Conservation (phyloP, 2,113 vertebrate species). For the Bothrops jararaca region DNA sequence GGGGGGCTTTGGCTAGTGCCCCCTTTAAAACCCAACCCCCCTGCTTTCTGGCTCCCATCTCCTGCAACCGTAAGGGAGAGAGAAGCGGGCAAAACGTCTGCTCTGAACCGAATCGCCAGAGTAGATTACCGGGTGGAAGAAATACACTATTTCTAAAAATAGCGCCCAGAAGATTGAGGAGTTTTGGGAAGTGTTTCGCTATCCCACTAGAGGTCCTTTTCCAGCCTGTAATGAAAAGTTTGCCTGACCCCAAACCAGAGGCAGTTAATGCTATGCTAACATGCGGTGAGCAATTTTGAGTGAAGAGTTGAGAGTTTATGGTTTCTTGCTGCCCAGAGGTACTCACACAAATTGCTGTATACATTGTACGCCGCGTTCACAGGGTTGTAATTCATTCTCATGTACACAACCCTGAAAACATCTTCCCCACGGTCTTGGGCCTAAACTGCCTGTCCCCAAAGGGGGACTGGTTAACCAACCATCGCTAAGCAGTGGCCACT, state of each 20-base stretch:
- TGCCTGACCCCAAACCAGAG: slow-evolving; percentile 52
- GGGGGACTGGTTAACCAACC: slow-evolving; percentile 12
- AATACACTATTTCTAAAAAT: slow-evolving; percentile 20
- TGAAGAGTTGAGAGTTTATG: slow-evolving; percentile 7
- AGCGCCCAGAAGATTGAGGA: slow-evolving; percentile 36
- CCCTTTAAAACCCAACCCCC: background rate
- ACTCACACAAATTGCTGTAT: slow-evolving; percentile 22
- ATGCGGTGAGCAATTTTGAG: slow-evolving; percentile 29
- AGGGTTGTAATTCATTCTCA: background rate
- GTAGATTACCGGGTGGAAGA: background rate
- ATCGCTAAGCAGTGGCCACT: slow-evolving; percentile 6
- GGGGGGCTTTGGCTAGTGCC: too few species aligned
- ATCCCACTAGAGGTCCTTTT: slow-evolving; percentile 74
- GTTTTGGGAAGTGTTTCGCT: slow-evolving; percentile 54
- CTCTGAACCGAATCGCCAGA: slow-evolving; percentile 5
- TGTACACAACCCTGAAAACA: background rate
- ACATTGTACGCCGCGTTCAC: background rate
- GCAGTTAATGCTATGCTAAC: slow-evolving; percentile 37
- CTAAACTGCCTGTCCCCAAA: background rate
- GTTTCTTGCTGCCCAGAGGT: slow-evolving; percentile 27
- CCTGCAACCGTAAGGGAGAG: background rate
- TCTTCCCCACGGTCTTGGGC: background rate
- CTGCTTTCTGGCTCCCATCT: background rate
- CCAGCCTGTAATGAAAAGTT: slow-evolving; percentile 53
- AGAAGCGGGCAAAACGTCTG: slow-evolving; percentile 4